These are phyloP conservation scores for Strigamia crassipes DNA, from an alignment of 2,888 invertebrate species.

Conservation along the genomic window DNA sequence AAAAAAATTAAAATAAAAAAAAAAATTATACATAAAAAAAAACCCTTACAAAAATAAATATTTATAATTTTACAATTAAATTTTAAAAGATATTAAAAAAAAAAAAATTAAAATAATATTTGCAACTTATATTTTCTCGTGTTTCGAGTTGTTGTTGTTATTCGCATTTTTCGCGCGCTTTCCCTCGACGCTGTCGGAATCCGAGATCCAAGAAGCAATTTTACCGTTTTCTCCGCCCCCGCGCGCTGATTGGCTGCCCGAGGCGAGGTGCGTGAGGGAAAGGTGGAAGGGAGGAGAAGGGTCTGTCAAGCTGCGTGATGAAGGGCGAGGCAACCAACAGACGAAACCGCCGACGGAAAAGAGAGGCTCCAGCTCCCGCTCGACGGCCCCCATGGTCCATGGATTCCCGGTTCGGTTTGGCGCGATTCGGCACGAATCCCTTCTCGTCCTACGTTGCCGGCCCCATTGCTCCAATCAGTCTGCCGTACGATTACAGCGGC, in stretches of 20 bases:
- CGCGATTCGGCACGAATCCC: slow-evolving; percentile 9
- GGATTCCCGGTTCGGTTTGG: slow-evolving; percentile 34
- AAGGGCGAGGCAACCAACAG: slow-evolving; percentile 27
- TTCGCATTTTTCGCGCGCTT: neutral
- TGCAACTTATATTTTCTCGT: too few relatives aligned
- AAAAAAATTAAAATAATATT: neutral
- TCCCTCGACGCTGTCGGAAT: neutral
- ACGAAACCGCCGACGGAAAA: slow-evolving; percentile 20
- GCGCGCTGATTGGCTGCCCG: slow-evolving; percentile 14
- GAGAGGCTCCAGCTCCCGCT: neutral
- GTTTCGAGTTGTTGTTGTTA: too few relatives aligned
- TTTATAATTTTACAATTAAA: too few relatives aligned
- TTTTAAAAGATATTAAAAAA: neutral
- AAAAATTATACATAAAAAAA: too few relatives aligned
- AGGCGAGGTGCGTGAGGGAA: slow-evolving; percentile 7
- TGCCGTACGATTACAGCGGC: slow-evolving; percentile 37
- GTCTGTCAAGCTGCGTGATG: slow-evolving; percentile 27
- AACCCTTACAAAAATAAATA: too few relatives aligned
- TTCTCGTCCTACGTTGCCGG: neutral
- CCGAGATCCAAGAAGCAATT: neutral
- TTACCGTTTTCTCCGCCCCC: neutral
- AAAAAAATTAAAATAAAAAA: too few relatives aligned
- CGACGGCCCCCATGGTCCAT: slow-evolving; percentile 27
- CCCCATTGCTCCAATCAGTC: slow-evolving; percentile 42
- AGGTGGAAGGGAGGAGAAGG: neutral